Evolutionary conservation across 1,140 invertebrate species (phyloP).

Genomic region (Phocides pigmalion): DNA sequence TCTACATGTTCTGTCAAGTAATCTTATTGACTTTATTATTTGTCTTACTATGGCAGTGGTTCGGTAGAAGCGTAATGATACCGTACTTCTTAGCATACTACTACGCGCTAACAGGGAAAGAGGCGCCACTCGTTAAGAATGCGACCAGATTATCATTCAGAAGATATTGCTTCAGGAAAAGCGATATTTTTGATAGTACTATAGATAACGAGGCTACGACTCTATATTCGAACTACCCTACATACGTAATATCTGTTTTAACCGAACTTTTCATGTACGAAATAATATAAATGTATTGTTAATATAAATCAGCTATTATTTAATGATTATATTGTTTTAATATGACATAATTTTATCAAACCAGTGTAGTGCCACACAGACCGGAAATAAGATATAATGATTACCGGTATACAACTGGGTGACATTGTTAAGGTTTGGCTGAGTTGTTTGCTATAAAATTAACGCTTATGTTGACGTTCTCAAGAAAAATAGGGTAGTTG

Average conservation of each 20-base stretch:
- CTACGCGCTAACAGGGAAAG: constrained; percentile 38
- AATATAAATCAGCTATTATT: too few species aligned
- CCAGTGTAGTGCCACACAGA: too few species aligned
- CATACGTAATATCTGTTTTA: constrained; percentile 39
- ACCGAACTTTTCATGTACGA: constrained; percentile 24
- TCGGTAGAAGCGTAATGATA: constrained; percentile 55
- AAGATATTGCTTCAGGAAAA: constrained; percentile 72
- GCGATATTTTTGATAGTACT: constrained; percentile 64
- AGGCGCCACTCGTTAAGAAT: constrained; percentile 19
- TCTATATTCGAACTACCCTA: constrained; percentile 12
- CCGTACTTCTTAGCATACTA: constrained; percentile 62
- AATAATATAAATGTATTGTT: not conserved
- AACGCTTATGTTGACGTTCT: too few species aligned
- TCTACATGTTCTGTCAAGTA: constrained; percentile 73
- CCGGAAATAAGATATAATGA: too few species aligned
- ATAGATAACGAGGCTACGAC: constrained; percentile 38
- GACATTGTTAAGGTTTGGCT: too few species aligned
- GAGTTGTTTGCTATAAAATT: too few species aligned
- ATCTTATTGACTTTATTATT: constrained; percentile 58
- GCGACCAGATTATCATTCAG: constrained; percentile 51
- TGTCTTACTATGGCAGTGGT: constrained; percentile 55
- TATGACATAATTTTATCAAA: too few species aligned
- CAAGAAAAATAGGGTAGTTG: too few species aligned
- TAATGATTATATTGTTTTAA: too few species aligned
- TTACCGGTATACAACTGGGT: too few species aligned